Conservation (phyloP, 2,113 vertebrate genomes). For the Vimba vimba region DNA sequence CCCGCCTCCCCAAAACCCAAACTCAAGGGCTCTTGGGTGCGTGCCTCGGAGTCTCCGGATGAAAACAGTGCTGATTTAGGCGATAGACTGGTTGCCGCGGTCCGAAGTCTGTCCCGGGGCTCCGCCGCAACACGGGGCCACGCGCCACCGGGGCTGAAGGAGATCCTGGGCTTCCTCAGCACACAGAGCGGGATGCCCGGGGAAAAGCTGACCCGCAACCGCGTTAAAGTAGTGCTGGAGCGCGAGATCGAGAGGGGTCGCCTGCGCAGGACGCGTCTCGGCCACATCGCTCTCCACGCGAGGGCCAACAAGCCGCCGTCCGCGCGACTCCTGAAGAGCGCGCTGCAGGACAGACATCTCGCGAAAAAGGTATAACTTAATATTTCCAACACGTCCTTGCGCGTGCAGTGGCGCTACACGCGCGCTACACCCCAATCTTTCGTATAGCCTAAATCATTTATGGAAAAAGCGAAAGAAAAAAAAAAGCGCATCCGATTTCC, state of each 20-base stretch:
- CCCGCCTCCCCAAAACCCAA: conserved; percentile 61
- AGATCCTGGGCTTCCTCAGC: conserved; percentile 73
- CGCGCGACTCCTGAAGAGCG: conserved; percentile 64
- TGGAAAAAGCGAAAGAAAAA: conserved; percentile 33
- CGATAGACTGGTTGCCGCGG: conserved; percentile 72
- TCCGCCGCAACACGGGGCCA: conserved; percentile 66
- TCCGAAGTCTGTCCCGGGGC: conserved; percentile 70
- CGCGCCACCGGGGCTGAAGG: conserved; percentile 70
- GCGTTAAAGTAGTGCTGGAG: conserved; percentile 81
- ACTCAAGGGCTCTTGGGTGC: conserved; percentile 56
- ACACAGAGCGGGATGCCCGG: conserved; percentile 70
- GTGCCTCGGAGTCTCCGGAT: conserved; percentile 44
- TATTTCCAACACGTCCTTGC: conserved; percentile 68
- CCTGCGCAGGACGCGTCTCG: conserved; percentile 81
- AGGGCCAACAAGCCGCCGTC: conserved; percentile 61
- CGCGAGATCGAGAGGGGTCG: conserved; percentile 79
- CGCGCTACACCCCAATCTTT: conserved; percentile 31
- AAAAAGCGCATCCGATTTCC: conserved; percentile 38
- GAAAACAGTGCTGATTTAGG: conserved; percentile 66
- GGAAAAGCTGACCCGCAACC: conserved; percentile 81
- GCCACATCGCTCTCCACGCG: conserved; percentile 78
- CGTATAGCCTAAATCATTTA: conserved; percentile 55
- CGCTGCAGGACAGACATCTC: conserved; percentile 68
- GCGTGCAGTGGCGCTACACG: background rate
- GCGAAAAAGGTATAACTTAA: conserved; percentile 71